Conservation (phyloP, 2,113 vertebrate species). For the Montifringilla adamsi region DNA sequence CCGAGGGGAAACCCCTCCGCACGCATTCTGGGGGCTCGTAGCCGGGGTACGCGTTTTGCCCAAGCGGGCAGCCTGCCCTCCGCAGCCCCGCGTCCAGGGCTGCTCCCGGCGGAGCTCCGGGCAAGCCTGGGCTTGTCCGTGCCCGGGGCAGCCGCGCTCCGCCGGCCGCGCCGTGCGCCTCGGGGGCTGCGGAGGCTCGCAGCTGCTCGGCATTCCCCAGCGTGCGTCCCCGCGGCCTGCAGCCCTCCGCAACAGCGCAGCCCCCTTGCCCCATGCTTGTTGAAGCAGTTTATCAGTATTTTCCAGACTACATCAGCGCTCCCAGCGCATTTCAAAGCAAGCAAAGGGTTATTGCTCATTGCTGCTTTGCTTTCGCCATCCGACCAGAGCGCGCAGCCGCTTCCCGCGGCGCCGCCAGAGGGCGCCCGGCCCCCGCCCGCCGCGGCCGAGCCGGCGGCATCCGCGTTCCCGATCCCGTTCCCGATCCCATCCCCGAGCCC, state of each 20-base stretch:
- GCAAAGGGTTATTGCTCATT: rapidly evolving
- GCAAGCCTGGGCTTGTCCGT: background rate
- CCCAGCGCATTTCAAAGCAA: background rate
- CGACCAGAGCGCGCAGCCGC: rapidly evolving
- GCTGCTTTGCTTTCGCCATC: background rate
- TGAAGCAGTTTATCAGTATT: background rate
- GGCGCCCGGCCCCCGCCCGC: background rate
- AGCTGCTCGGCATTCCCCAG: rapidly evolving
- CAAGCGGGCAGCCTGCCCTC: background rate
- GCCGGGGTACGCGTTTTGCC: rapidly evolving
- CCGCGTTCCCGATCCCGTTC: background rate
- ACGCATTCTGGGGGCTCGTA: rapidly evolving
- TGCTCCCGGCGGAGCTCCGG: background rate
- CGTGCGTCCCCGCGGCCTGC: rapidly evolving
- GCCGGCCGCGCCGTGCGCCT: background rate
- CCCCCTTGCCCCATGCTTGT: rapidly evolving
- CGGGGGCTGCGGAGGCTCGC: rapidly evolving
- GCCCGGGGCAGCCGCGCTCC: background rate
- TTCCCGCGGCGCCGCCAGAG: background rate
- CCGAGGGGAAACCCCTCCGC: rapidly evolving
- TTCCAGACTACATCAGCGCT: rapidly evolving
- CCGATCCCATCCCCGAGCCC: background rate
- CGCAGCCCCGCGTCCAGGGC: background rate
- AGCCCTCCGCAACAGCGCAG: background rate
- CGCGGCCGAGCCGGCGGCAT: background rate